Conservation (phyloP, 2,113 vertebrate genomes). For the Penelope pileata region DNA sequence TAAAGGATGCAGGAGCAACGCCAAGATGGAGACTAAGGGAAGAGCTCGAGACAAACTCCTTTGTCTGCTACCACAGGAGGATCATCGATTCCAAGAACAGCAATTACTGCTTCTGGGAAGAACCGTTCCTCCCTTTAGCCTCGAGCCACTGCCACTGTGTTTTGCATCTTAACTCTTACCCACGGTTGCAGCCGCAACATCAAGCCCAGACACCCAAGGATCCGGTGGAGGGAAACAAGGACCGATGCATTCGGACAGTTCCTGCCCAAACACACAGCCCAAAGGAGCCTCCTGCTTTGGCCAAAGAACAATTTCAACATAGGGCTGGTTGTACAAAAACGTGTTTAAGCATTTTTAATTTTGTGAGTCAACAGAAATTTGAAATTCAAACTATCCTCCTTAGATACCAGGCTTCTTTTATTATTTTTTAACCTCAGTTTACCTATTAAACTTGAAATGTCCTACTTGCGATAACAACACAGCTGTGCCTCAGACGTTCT, state of each 20-base stretch:
- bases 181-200: neutral
- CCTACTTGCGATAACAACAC: neutral
- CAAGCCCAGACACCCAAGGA: neutral
- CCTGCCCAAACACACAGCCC: neutral
- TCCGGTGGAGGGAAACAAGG: neutral
- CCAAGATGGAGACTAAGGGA: neutral
- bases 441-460: neutral
- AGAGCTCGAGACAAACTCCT: neutral
- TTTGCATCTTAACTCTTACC: neutral
- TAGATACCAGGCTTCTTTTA: neutral
- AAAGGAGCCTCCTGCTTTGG: neutral
- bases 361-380: neutral
- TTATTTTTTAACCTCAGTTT: neutral
- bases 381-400: neutral
- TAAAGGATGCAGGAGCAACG: neutral
- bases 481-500: neutral
- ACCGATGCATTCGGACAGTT: neutral
- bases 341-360: neutral
- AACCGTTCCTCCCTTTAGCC: neutral
- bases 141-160: neutral
- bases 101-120: neutral
- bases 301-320: neutral
- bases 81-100: fast-evolving
- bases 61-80: neutral
- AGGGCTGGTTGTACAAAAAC: neutral